Evolutionary conservation across 2,797 vertebrate species (phyloP), one percentile per base, ranked within the genome.

Genomic region (Melanogrammus aeglefinus): DNA sequence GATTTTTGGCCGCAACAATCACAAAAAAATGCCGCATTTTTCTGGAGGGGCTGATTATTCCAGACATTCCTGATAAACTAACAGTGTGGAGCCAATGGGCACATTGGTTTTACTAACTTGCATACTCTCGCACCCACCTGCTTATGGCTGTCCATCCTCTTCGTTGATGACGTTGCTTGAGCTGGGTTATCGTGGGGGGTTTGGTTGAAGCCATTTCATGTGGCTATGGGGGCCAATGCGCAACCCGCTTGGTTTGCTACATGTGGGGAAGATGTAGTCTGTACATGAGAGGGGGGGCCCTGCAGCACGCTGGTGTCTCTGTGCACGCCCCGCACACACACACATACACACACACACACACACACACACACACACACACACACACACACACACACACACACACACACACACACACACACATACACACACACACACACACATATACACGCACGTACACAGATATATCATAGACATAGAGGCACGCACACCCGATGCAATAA

Each of bases 1-100:
- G n/a, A n/a, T n/a, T n/a, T n/a, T n/a, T n/a, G n/a, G n/a, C n/a
- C n/a, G n/a, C n/a, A n/a, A n/a, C n/a, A n/a, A n/a, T n/a, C n/a
- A n/a, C n/a, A n/a, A n/a, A n/a, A n/a, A n/a, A n/a, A n/a, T n/a
- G n/a, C n/a, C n/a, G n/a, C n/a, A n/a, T n/a, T n/a, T n/a, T n/a
- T n/a, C n/a, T n/a, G n/a, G n/a, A n/a, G n/a, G n/a, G n/a, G n/a
- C n/a, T n/a, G n/a, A 79, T 39, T 36, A 21, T 69, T 78, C 33
- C 31, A 72, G 24, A 69, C 41, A 75, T 78, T 75, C 63, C 36
- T 71, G 16, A 80, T 21, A 47, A 81, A 33, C 39, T 69, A 36
- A 63, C 12, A 63, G 57, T 33, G 38, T 66, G 35, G 70, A 74
- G 76, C 81, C n/a, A 81, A 82, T 81, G 47, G 41, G 77, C 79